phyloP scores from a whole-genome alignment of 2,113 vertebrate species.

The Polyodon spathula region DNA sequence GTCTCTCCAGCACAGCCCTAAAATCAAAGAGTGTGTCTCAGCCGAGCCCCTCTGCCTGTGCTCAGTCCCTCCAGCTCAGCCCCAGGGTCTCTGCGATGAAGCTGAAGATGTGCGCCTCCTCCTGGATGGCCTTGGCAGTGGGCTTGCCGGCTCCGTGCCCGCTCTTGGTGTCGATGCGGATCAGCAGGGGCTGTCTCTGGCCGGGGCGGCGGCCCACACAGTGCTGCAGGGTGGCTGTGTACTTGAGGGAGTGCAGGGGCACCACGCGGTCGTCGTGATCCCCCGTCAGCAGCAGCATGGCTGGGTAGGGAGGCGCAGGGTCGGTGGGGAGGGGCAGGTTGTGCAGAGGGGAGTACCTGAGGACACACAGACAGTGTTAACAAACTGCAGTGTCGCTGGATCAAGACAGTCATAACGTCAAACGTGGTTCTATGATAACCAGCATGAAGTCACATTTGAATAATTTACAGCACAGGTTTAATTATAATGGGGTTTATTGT shows the following conservation, averaged over 20 bases:
- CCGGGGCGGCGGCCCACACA: slow-evolving; percentile 30
- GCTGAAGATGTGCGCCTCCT: slow-evolving; percentile 52
- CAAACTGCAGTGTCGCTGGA: too few species aligned
- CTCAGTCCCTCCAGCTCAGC: slow-evolving; percentile 50
- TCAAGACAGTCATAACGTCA: too few species aligned
- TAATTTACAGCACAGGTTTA: too few species aligned
- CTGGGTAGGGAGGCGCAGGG: slow-evolving; percentile 36
- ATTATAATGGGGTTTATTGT: too few species aligned
- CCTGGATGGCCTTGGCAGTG: slow-evolving; percentile 58
- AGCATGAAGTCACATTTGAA: too few species aligned
- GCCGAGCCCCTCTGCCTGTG: too few species aligned
- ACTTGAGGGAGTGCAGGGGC: slow-evolving; percentile 63
- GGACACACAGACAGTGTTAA: not conserved
- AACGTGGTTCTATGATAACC: too few species aligned
- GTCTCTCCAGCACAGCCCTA: too few species aligned
- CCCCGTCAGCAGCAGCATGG: slow-evolving; percentile 54
- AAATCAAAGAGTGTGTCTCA: too few species aligned
- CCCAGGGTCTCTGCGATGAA: slow-evolving; percentile 53
- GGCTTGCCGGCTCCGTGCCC: slow-evolving; percentile 62
- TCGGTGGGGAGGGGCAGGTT: slow-evolving; percentile 41
- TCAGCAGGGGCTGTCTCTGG: slow-evolving; percentile 50
- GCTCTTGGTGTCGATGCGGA: slow-evolving; percentile 55
- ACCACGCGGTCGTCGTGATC: slow-evolving; percentile 64
- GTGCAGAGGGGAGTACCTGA: slow-evolving; percentile 60
- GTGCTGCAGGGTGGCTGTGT: slow-evolving; percentile 47